Conservation (phyloP, 2,113 vertebrate genomes). For the Brevimyrus niger region DNA sequence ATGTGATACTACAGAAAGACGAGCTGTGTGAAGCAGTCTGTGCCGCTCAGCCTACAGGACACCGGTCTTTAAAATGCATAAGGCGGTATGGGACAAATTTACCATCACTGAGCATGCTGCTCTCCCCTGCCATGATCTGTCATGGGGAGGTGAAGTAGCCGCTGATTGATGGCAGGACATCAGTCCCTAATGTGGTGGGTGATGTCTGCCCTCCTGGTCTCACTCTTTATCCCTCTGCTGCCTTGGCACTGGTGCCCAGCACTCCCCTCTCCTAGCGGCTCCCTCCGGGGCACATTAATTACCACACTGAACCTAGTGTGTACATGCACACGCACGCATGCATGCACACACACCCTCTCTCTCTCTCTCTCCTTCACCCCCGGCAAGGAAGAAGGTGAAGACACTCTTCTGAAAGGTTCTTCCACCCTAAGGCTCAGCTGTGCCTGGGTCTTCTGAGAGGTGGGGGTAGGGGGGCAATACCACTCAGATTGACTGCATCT, state of each 20-base stretch:
- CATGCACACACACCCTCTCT: conserved; percentile 5
- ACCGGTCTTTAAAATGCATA: neutral
- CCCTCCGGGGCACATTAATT: conserved; percentile 69
- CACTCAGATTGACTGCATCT: conserved; percentile 11
- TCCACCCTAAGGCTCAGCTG: conserved; percentile 17
- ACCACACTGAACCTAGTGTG: conserved; percentile 51
- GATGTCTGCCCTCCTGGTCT: conserved; percentile 40
- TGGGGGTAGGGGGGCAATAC: neutral
- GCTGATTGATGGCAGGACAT: conserved; percentile 68
- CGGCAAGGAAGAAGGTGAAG: neutral
- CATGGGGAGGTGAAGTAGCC: conserved; percentile 62
- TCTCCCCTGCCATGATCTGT: conserved; percentile 48
- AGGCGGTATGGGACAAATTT: neutral
- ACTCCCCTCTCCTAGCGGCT: conserved; percentile 35
- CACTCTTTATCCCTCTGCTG: conserved; percentile 52
- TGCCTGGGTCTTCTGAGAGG: neutral
- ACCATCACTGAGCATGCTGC: conserved; percentile 42
- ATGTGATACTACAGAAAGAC: neutral
- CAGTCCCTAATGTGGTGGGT: conserved; percentile 41
- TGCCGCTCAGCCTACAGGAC: neutral
- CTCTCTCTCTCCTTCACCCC: neutral
- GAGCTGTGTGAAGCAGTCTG: neutral
- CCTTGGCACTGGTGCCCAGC: conserved; percentile 56
- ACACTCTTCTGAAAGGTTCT: conserved; percentile 6
- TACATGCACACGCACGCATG: conserved; percentile 24